Percentiles rank a stretch among this genome's conserved stretches.
Conservation (phyloP, 2,888 invertebrate genomes). For the Drosophila colorata region DNA sequence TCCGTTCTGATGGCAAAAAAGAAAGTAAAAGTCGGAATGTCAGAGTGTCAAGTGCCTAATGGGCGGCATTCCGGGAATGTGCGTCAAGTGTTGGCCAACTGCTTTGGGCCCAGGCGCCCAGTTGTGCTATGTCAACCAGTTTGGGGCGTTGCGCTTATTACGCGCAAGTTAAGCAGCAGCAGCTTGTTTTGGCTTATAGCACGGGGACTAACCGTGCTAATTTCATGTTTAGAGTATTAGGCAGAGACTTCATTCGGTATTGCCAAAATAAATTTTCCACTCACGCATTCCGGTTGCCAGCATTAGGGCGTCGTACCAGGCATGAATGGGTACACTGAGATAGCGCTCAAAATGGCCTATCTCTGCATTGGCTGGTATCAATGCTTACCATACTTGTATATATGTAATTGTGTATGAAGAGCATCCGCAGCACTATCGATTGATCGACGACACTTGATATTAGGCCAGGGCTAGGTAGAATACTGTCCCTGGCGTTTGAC, state of each 20-base stretch:
- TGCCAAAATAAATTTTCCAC: conserved; percentile 53
- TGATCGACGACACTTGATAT: conserved; percentile 37
- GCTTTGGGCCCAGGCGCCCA: neutral
- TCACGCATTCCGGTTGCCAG: conserved; percentile 27
- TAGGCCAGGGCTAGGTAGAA: conserved; percentile 25
- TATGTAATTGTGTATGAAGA: conserved; percentile 21
- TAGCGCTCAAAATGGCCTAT: conserved; percentile 7
- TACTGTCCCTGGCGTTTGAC: conserved; percentile 37
- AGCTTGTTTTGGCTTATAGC: conserved; percentile 9
- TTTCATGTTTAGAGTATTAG: neutral
- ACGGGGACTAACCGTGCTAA: conserved; percentile 6
- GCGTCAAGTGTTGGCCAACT: conserved; percentile 11
- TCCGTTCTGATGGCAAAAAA: conserved; percentile 25
- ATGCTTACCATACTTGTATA: conserved; percentile 8
- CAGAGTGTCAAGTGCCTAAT: conserved; percentile 37
- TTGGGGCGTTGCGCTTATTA: conserved; percentile 26
- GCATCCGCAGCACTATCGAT: conserved; percentile 16
- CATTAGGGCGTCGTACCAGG: neutral
- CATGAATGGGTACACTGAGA: neutral
- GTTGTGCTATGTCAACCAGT: conserved; percentile 5
- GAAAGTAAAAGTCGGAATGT: conserved; percentile 46
- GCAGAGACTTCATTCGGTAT: conserved; percentile 1
- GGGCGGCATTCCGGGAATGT: conserved; percentile 29
- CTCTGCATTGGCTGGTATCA: conserved; percentile 5
- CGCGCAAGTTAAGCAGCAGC: conserved; percentile 17